Evolutionary conservation across 2,113 vertebrate genomes (phyloP).

Genomic region (Scatophagus argus): DNA sequence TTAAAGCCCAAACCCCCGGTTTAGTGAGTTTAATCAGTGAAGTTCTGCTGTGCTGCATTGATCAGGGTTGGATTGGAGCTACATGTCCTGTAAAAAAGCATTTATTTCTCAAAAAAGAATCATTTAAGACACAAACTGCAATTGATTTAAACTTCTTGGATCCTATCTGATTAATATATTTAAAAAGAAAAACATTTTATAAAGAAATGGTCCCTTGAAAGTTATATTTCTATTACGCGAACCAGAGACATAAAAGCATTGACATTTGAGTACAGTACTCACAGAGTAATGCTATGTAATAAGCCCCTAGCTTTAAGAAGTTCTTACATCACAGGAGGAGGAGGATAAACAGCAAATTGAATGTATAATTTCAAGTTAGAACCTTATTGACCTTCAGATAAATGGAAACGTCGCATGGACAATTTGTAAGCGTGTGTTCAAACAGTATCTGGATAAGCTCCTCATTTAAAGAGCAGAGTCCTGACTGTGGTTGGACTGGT

Average conservation of each 20-base stretch:
- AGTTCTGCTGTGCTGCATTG: no score
- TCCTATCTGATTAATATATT: no score
- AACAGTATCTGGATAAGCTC: conserved; percentile 56
- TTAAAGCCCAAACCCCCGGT: no score
- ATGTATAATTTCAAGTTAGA: conserved; percentile 34
- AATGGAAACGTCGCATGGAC: conserved; percentile 59
- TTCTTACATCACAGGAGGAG: conserved; percentile 6
- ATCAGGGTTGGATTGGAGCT: no score
- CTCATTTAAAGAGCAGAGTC: conserved; percentile 45
- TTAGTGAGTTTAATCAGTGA: no score
- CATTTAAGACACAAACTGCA: no score
- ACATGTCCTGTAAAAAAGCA: no score
- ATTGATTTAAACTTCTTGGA: no score
- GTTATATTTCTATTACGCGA: not conserved
- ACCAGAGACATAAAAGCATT: not conserved
- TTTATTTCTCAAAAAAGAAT: no score
- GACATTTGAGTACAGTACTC: not conserved
- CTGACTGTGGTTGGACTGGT: conserved; percentile 59
- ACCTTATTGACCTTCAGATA: conserved; percentile 28
- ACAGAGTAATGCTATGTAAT: not conserved
- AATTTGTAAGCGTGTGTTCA: conserved; percentile 64
- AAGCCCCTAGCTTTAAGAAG: not conserved
- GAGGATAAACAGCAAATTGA: conserved; percentile 13
- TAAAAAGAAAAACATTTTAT: no score
- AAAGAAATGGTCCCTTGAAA: no score